Evolutionary conservation across 2,113 vertebrate genomes (phyloP).

Genomic region (Alosa alosa): DNA sequence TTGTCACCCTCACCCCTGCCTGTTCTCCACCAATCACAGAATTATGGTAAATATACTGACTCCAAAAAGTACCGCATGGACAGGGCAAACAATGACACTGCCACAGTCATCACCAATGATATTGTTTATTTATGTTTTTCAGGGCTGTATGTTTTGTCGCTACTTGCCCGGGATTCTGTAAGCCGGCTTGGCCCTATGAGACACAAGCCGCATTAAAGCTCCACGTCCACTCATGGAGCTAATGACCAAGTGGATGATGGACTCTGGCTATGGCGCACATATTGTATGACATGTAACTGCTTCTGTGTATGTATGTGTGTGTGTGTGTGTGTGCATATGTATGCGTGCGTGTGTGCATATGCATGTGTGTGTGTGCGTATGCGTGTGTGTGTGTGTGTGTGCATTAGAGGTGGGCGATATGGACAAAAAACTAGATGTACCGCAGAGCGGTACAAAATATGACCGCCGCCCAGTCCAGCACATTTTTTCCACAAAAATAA

Average conservation of each 20-base stretch:
- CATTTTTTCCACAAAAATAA: no score
- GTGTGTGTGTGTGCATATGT: conserved; percentile 30
- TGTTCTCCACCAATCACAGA: not conserved
- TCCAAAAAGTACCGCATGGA: not conserved
- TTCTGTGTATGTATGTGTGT: not conserved
- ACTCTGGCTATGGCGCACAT: not conserved
- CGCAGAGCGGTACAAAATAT: no score
- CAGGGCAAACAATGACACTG: not conserved
- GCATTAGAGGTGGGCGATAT: no score
- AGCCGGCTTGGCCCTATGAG: not conserved
- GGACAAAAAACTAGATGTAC: no score
- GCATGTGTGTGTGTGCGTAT: not conserved
- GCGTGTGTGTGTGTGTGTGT: no score
- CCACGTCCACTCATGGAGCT: conserved; percentile 42
- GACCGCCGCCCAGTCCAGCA: no score
- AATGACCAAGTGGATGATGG: conserved; percentile 57
- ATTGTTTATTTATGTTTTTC: not conserved
- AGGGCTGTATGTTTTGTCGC: not conserved
- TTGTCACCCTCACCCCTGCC: conserved; percentile 42
- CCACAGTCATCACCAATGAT: not conserved
- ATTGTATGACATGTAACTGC: not conserved
- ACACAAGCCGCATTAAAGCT: not conserved
- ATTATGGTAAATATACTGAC: not conserved
- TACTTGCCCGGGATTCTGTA: not conserved
- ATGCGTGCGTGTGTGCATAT: conserved; percentile 24